A percentile compares a stretch with the other conserved stretches of the same genome.
phyloP scores from a whole-genome alignment of 2,888 invertebrate genomes.

The Apamea epomidion region DNA sequence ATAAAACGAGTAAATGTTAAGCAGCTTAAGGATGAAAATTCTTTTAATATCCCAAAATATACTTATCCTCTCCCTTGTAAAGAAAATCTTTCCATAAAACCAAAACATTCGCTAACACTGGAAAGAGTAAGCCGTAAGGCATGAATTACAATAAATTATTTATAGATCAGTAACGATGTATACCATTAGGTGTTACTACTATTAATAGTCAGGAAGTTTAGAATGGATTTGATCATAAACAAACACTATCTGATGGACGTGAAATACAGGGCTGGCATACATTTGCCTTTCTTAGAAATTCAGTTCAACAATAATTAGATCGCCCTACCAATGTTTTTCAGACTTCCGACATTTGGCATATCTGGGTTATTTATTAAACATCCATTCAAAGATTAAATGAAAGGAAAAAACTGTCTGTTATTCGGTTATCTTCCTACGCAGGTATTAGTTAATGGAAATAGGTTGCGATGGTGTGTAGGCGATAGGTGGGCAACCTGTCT shows the following conservation, averaged over 20 bases:
- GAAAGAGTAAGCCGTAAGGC: neutral
- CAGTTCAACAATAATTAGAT: conserved; percentile 42
- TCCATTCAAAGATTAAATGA: conserved; percentile 30
- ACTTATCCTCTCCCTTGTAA: neutral
- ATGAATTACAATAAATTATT: conserved; percentile 53
- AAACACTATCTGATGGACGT: conserved; percentile 72
- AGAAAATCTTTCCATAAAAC: neutral
- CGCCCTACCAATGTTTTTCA: conserved; percentile 15
- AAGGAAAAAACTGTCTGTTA: conserved; percentile 29
- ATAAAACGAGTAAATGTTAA: conserved; percentile 8
- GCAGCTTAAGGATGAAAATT: conserved; percentile 14
- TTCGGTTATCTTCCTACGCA: conserved; percentile 52
- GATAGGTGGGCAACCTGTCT: conserved; percentile 46
- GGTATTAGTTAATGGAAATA: conserved; percentile 47
- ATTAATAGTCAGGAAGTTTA: conserved; percentile 71
- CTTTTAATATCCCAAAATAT: conserved; percentile 9
- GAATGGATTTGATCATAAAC: conserved; percentile 72
- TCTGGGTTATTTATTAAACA: conserved; percentile 53
- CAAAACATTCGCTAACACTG: conserved; percentile 4
- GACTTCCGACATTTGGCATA: conserved; percentile 48
- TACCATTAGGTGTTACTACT: conserved; percentile 66
- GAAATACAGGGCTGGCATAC: conserved; percentile 61
- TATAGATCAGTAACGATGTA: conserved; percentile 42
- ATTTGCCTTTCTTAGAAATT: conserved; percentile 50
- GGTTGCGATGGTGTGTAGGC: conserved; percentile 50